A percentile compares a stretch with the other conserved stretches of the same genome.
These are phyloP conservation scores for Maccullochella peelii DNA, from an alignment of 2,113 vertebrate species.

Conservation along the genomic window DNA sequence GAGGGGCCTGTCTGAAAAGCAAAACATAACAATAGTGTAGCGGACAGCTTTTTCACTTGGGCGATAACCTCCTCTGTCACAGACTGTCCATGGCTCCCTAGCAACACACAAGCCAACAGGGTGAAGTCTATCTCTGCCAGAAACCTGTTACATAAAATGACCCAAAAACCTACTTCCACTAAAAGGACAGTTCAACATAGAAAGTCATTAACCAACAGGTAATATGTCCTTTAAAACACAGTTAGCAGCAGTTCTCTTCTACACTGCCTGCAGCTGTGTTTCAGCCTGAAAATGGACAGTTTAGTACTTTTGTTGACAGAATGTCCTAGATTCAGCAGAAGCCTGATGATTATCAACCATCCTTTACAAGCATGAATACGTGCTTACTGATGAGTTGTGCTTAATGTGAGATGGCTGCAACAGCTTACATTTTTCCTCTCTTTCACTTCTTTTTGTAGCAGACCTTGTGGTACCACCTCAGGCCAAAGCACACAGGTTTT, in stretches of 20 bases:
- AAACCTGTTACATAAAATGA: conserved; percentile 74
- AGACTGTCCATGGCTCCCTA: conserved; percentile 22
- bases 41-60: conserved; percentile 33
- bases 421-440: not conserved
- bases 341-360: conserved; percentile 28
- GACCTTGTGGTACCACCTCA: conserved; percentile 7
- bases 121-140: conserved; percentile 51
- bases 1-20: conserved; percentile 47
- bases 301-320: conserved; percentile 55
- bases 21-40: conserved; percentile 55
- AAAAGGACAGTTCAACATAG: conserved; percentile 68
- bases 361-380: conserved; percentile 28
- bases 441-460: not conserved
- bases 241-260: conserved; percentile 38
- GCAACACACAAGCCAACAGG: conserved; percentile 58
- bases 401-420: conserved; percentile 1
- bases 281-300: conserved; percentile 61
- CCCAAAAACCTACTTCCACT: conserved; percentile 81
- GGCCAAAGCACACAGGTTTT: conserved; percentile 48
- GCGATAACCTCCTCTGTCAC: conserved; percentile 47
- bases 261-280: conserved; percentile 59
- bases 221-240: conserved; percentile 70
- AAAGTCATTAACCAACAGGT: conserved; percentile 81
- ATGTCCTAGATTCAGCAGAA: conserved; percentile 69
- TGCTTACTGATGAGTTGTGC: conserved; percentile 23